Evolutionary conservation across 2,888 invertebrate genomes (phyloP).

Genomic region (Epinotia bilunana): DNA sequence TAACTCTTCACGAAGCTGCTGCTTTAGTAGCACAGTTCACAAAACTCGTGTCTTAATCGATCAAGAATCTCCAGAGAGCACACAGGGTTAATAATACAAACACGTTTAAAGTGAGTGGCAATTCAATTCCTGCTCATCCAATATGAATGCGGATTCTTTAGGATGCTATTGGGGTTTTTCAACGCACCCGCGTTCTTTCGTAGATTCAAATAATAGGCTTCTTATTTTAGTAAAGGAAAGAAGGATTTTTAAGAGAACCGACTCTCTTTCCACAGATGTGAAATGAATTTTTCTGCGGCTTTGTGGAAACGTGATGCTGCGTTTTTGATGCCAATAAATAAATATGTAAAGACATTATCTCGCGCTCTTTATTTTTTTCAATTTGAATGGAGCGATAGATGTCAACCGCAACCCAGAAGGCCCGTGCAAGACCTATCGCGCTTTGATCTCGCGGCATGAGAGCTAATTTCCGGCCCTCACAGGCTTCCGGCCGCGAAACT

Average conservation of each 20-base stretch:
- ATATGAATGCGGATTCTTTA: slow-evolving; percentile 21
- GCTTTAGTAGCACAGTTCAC: neutral
- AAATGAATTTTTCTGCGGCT: neutral
- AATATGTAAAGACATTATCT: too few species aligned
- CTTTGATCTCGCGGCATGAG: slow-evolving; percentile 8
- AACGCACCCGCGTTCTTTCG: neutral
- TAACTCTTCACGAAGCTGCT: neutral
- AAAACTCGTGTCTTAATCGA: slow-evolving; percentile 3
- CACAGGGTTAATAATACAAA: neutral
- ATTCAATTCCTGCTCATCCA: slow-evolving; percentile 18
- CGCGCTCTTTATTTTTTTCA: too few species aligned
- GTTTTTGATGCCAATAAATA: too few species aligned
- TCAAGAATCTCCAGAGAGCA: neutral
- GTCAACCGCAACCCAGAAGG: neutral
- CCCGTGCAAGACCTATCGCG: neutral
- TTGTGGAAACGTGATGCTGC: too few species aligned
- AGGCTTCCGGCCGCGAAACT: slow-evolving; percentile 1
- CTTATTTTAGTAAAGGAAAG: neutral
- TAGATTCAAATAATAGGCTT: too few species aligned
- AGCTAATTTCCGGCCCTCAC: slow-evolving; percentile 3
- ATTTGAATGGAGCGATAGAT: neutral
- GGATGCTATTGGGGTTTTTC: neutral
- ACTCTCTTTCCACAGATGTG: neutral
- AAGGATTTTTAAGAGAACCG: neutral
- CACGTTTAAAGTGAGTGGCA: slow-evolving; percentile 21